These are phyloP conservation scores for Lamellibrachia satsuma DNA, from an alignment of 2,888 invertebrate genomes.

Conservation along the genomic window DNA sequence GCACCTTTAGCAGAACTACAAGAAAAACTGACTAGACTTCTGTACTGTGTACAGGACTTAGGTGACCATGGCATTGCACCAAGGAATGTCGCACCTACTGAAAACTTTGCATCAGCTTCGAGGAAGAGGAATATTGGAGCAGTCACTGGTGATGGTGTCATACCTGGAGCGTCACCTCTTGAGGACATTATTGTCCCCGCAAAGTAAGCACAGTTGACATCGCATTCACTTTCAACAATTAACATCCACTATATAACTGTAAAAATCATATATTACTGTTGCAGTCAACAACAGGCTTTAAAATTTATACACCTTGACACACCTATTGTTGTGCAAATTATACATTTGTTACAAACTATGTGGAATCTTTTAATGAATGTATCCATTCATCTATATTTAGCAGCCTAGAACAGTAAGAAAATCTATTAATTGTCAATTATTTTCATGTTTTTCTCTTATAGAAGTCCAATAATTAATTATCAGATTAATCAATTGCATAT, in stretches of 20 bases:
- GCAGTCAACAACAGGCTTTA: not conserved
- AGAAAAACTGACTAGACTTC: slow-evolving; percentile 18
- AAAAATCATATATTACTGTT: not conserved
- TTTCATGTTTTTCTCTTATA: not conserved
- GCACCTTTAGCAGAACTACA: not conserved
- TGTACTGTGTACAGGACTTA: slow-evolving; percentile 73
- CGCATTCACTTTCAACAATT: not conserved
- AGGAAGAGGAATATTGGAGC: slow-evolving; percentile 33
- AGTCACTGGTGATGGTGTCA: slow-evolving; percentile 58
- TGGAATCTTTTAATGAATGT: not conserved
- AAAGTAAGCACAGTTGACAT: slow-evolving; percentile 62
- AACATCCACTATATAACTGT: not conserved
- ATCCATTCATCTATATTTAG: not conserved
- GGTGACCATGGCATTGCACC: slow-evolving; percentile 96
- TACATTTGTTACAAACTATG: not conserved
- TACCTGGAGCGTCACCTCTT: slow-evolving; percentile 77
- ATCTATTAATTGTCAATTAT: not conserved
- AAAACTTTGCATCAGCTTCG: slow-evolving; percentile 72
- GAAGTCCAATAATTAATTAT: not conserved
- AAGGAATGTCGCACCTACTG: slow-evolving; percentile 80
- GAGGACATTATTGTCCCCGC: slow-evolving; percentile 77
- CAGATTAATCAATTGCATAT: not conserved
- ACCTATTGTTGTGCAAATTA: not conserved
- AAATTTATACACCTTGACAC: not conserved
- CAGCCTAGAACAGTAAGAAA: not conserved